Evolutionary conservation across 2,888 invertebrate genomes (phyloP), one percentile per base, ranked within the genome.

Genomic region (Heliconius sara): DNA sequence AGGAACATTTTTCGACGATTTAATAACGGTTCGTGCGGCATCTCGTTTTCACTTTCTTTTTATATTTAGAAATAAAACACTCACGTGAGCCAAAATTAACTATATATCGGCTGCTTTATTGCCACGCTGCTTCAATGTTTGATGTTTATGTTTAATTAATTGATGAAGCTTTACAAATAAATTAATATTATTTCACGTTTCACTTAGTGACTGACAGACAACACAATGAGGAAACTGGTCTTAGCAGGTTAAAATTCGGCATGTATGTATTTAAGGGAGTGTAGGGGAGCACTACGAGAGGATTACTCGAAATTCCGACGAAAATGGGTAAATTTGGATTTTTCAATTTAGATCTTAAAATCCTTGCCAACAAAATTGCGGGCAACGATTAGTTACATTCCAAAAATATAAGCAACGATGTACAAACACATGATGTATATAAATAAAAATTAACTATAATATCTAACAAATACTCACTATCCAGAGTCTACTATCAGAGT

Each of bases 61-160:
- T 76, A 66, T 72, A 79, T 72, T 67, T 76, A 76, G 79, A 43
- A 72, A 76, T 27, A 79, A 79, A 72, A 79, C 71, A 78, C 13
- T 52, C 19, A 43, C 16, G 66, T 60, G 71, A 10, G 75, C 43
- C 34, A 76, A 76, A 75, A 57, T 75, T 71, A 76, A 25, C 22
- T 73, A 25, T 19, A 60, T 34, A 57, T 34, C 34, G 19, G 22
- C 13, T 12, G 30, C n/a, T 27, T 39, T 66, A 43, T 65, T 63
- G 25, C 39, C 25, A 43, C 39, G 27, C 25, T 27, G 22, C 39
- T 25, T 39, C 47, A 16, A 16, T 10, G 47, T 47, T 30, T 39
- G 39, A 12, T 70, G 34, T 30, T 57, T 30, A 30, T 30, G 52
- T 57, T 57, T 30, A 57, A 72, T 57, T 30, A 57, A 57, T 25